These are phyloP conservation scores for Cheiracanthium punctorium DNA, from an alignment of 2,888 invertebrate genomes.

Conservation along the genomic window DNA sequence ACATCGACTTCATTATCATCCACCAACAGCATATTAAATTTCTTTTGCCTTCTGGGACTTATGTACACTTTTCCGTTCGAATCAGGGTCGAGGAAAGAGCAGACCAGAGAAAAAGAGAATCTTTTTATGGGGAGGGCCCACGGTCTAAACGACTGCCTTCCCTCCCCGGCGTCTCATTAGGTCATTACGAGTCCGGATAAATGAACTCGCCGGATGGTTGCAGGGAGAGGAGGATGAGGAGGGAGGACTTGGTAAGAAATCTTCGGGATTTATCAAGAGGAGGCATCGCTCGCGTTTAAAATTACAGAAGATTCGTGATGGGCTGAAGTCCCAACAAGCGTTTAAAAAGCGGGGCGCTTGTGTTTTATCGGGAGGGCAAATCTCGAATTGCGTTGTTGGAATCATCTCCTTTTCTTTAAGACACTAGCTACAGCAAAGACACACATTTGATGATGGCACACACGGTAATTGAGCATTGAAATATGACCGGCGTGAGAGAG, in stretches of 20 bases:
- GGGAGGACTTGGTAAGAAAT: conserved; percentile 8
- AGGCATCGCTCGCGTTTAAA: conserved; percentile 56
- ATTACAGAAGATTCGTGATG: conserved; percentile 62
- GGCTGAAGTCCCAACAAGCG: conserved; percentile 53
- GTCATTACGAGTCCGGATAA: conserved; percentile 24
- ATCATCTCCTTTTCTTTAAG: background rate
- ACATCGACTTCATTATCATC: conserved; percentile 1
- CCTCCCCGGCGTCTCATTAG: conserved; percentile 23
- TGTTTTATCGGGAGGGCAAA: conserved; percentile 51
- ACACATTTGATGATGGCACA: conserved; percentile 32
- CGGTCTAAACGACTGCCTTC: background rate
- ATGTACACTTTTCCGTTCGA: background rate
- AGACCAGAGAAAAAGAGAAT: background rate
- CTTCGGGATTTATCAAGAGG: conserved; percentile 37
- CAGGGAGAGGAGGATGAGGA: conserved; percentile 23
- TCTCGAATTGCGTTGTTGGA: conserved; percentile 30
- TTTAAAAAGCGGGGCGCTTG: conserved; percentile 46
- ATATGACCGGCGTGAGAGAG: conserved; percentile 47
- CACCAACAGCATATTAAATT: conserved; percentile 4
- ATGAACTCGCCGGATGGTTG: conserved; percentile 27
- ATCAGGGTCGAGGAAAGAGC: background rate
- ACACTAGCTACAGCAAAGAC: conserved; percentile 28
- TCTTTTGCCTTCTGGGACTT: background rate
- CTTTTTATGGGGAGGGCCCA: background rate
- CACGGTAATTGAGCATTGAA: conserved; percentile 37